phyloP scores from a whole-genome alignment of 2,888 invertebrate genomes.

The Polydrusus cervinus region DNA sequence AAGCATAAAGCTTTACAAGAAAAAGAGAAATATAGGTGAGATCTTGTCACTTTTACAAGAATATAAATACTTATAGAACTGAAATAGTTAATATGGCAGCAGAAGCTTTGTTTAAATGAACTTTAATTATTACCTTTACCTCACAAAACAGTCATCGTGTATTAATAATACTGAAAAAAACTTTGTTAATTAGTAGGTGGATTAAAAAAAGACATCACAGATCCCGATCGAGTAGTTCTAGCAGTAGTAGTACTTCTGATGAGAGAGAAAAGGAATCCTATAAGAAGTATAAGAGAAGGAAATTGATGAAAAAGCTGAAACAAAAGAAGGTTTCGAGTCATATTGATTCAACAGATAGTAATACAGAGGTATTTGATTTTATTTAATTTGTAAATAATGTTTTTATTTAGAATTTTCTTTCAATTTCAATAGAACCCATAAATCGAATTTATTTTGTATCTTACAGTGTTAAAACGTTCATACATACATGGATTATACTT shows the following conservation, averaged over 20 bases:
- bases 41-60: neutral
- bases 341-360: conserved; percentile 29
- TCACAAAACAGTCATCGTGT: too few species aligned
- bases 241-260: conserved; percentile 29
- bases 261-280: conserved; percentile 44
- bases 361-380: conserved; percentile 25
- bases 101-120: too few species aligned
- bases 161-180: too few species aligned
- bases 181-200: conserved; percentile 20
- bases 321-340: conserved; percentile 8
- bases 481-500: too few species aligned
- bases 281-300: conserved; percentile 43
- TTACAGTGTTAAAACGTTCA: too few species aligned
- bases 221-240: conserved; percentile 36
- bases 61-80: neutral
- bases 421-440: too few species aligned
- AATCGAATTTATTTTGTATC: too few species aligned
- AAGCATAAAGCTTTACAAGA: conserved; percentile 42
- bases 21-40: conserved; percentile 40
- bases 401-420: too few species aligned
- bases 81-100: neutral
- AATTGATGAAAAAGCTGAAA: conserved; percentile 43
- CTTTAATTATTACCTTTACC: too few species aligned
- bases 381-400: neutral
- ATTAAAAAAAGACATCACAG: conserved; percentile 37